phyloP scores from a whole-genome alignment of 2,888 invertebrate species.

The Mimumesa dahlbomi region DNA sequence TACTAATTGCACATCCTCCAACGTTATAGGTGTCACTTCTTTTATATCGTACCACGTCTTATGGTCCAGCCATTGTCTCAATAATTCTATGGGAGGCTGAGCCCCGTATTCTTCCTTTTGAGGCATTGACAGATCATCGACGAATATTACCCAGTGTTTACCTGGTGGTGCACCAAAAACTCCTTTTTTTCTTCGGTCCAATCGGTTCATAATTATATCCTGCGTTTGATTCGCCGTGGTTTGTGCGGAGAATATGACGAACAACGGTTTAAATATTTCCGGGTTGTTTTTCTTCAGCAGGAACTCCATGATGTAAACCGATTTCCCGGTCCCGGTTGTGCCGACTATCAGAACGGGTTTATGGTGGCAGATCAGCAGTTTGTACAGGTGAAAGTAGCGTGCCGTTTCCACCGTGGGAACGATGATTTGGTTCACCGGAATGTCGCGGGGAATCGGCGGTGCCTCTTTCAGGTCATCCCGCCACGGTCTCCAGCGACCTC shows the following conservation, averaged over 20 bases:
- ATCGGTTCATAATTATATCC: conserved; percentile 96
- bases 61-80: conserved; percentile 95
- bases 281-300: conserved; percentile 90
- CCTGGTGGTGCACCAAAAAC: conserved; percentile 74
- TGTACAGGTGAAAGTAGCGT: conserved; percentile 90
- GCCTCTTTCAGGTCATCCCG: conserved; percentile 88
- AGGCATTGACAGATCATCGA: conserved; percentile 98
- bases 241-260: conserved; percentile 96
- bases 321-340: conserved; percentile 97
- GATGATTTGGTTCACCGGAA: conserved; percentile 96
- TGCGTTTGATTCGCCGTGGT: conserved; percentile 97
- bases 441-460: conserved; percentile 91
- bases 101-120: conserved; percentile 94
- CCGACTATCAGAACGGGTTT: conserved; percentile 94
- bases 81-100: conserved; percentile 95
- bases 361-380: conserved; percentile 88
- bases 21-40: conserved; percentile 88
- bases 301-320: conserved; percentile 93
- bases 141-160: conserved; percentile 93
- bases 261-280: conserved; percentile 89
- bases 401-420: conserved; percentile 95
- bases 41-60: conserved; percentile 94
- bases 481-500: conserved; percentile 96
- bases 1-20: conserved; percentile 93
- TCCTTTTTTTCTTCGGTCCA: conserved; percentile 95